Evolutionary conservation across 2,797 vertebrate species (phyloP).

Genomic region (Sebastes cheni): DNA sequence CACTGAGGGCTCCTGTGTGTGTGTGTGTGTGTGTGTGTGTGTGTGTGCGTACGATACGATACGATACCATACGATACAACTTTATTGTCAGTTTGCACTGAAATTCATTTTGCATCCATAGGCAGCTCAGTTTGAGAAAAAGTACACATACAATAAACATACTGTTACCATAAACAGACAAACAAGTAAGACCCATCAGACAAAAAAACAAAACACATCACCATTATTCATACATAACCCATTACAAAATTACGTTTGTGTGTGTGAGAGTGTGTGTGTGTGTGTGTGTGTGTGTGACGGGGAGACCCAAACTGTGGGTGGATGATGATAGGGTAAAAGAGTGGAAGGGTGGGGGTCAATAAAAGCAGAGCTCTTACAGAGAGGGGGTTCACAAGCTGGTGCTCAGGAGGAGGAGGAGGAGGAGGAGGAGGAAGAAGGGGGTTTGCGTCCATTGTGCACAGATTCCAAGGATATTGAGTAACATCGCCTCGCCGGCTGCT

Average conservation of each 20-base stretch:
- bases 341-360: conserved; percentile 5
- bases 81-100: too few relatives aligned
- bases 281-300: not conserved
- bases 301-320: not conserved
- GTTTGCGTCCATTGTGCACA: conserved; percentile 62
- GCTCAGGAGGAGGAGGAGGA: conserved; percentile 33
- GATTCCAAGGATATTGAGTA: conserved; percentile 78
- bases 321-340: conserved; percentile 27
- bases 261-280: not conserved
- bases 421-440: conserved; percentile 6
- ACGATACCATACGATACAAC: too few relatives aligned
- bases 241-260: too few relatives aligned
- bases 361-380: conserved; percentile 48
- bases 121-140: too few relatives aligned
- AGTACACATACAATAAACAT: too few relatives aligned
- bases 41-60: too few relatives aligned
- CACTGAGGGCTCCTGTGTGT: conserved; percentile 34
- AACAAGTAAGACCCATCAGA: too few relatives aligned
- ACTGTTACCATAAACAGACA: too few relatives aligned
- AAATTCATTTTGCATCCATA: too few relatives aligned
- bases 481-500: conserved; percentile 65
- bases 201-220: too few relatives aligned
- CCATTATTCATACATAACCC: too few relatives aligned
- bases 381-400: conserved; percentile 53
- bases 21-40: not conserved